phyloP scores from a whole-genome alignment of 2,888 invertebrate species.

The Sinhomidia bicolor region DNA sequence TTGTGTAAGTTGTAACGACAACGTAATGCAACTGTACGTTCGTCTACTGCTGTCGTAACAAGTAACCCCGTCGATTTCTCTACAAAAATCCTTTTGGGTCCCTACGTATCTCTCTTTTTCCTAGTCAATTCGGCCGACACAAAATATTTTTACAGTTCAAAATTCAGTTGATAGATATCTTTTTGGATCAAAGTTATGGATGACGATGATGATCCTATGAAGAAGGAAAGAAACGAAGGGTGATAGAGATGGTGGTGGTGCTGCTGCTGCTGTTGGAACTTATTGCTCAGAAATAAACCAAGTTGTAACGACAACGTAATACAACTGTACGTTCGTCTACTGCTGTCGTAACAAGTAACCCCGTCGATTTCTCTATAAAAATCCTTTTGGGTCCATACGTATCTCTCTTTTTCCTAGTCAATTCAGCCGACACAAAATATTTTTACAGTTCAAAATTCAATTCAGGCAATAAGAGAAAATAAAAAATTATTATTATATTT shows the following conservation, averaged over 20 bases:
- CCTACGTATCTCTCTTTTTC: background rate
- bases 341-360: slow-evolving; percentile 63
- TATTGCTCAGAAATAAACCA: background rate
- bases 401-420: background rate
- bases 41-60: slow-evolving; percentile 51
- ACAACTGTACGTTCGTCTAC: background rate
- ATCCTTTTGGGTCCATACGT: slow-evolving; percentile 40
- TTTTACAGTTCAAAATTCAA: slow-evolving; percentile 6
- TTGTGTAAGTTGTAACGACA: no score
- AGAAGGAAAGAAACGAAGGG: slow-evolving; percentile 29
- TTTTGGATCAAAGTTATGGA: slow-evolving; percentile 47
- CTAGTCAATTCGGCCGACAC: background rate
- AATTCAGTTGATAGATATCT: slow-evolving; percentile 32
- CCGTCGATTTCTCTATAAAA: slow-evolving; percentile 42
- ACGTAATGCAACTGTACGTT: background rate
- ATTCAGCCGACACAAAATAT: background rate
- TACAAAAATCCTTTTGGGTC: slow-evolving; percentile 55
- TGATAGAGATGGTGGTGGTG: background rate
- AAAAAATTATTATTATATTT: slow-evolving; percentile 44
- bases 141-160: background rate
- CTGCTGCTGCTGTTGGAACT: background rate
- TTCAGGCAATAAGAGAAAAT: slow-evolving; percentile 52
- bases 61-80: slow-evolving; percentile 54
- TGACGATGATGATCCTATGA: slow-evolving; percentile 17
- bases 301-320: background rate